Evolutionary conservation across 2,113 vertebrate genomes (phyloP).

Genomic region (Atlantisia rogersi): DNA sequence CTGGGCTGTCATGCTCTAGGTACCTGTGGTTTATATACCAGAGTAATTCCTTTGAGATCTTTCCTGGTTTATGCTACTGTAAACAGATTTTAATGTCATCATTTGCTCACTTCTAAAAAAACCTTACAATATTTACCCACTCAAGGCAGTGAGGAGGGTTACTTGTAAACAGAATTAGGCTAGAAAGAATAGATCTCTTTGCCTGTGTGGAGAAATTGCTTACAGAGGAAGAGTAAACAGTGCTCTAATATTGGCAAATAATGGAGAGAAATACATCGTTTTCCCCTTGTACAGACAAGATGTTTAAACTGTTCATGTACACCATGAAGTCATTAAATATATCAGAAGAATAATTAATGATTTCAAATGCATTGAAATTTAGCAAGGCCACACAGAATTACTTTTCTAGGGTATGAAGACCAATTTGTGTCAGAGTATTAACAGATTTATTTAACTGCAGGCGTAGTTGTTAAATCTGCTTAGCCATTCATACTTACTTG

Average conservation of each 20-base stretch:
- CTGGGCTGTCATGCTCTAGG: neutral
- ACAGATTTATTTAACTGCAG: neutral
- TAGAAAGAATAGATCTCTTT: neutral
- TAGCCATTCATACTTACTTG: neutral
- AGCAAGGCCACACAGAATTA: slow-evolving; percentile 11
- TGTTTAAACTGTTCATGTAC: neutral
- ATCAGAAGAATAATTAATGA: neutral
- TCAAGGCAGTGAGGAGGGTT: neutral
- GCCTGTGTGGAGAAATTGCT: neutral
- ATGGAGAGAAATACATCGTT: neutral
- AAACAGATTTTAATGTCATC: neutral
- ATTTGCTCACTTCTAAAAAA: neutral
- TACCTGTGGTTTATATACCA: neutral
- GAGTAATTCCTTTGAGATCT: neutral
- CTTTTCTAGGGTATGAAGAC: neutral
- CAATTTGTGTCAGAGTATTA: neutral
- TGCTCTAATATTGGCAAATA: neutral
- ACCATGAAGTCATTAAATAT: neutral
- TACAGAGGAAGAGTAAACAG: neutral
- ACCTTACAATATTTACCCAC: neutral
- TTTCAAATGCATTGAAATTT: neutral
- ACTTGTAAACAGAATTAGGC: neutral
- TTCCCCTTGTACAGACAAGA: neutral
- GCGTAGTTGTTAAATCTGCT: neutral
- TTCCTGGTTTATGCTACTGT: neutral